phyloP scores from a whole-genome alignment of 2,888 invertebrate species.

The Anthophora plumipes region DNA sequence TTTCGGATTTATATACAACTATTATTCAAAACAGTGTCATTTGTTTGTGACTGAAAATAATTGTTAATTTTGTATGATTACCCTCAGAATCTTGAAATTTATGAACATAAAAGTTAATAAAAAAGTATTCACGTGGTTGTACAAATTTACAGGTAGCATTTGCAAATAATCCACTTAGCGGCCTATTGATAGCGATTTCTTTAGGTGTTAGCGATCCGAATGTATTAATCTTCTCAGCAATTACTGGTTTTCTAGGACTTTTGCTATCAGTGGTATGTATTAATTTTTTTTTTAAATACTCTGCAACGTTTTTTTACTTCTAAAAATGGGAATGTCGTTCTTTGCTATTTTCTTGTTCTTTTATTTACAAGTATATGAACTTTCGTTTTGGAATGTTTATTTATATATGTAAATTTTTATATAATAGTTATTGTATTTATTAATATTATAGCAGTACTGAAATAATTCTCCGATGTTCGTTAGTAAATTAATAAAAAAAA shows the following conservation, averaged over 20 bases:
- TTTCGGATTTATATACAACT: no score
- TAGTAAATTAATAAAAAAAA: no score
- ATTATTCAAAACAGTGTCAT: no score
- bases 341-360: background rate
- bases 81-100: background rate
- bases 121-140: background rate
- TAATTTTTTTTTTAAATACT: background rate
- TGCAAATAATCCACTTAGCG: conserved; percentile 84
- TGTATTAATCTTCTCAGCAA: conserved; percentile 74
- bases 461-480: no score
- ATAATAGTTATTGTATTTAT: no score
- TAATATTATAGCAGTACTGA: no score
- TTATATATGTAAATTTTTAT: no score
- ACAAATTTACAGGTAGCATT: conserved; percentile 80
- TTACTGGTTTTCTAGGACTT: conserved; percentile 79
- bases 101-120: background rate
- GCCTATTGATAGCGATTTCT: conserved; percentile 81
- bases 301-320: background rate
- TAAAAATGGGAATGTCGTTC: no score
- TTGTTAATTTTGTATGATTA: background rate
- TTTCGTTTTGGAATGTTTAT: no score
- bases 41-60: background rate
- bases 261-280: conserved; percentile 79
- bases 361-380: no score
- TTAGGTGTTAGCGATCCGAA: conserved; percentile 78